Evolutionary conservation across 2,888 invertebrate species (phyloP).

Genomic region (Melanargia galathea): DNA sequence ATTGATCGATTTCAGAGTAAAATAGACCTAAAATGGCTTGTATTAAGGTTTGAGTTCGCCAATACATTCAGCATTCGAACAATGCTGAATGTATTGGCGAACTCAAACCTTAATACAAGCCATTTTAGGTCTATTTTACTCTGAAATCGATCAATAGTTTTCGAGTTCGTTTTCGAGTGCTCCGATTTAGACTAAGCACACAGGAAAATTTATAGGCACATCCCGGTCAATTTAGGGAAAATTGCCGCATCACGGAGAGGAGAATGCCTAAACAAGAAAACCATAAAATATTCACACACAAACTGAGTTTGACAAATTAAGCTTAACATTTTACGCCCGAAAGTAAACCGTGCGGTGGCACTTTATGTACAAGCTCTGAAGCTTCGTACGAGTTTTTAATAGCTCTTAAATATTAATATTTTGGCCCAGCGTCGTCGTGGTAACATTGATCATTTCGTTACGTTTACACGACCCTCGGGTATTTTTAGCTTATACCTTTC

Average conservation of each 20-base stretch:
- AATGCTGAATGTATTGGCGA: no score
- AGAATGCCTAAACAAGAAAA: constrained; percentile 17
- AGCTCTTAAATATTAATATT: constrained; percentile 38
- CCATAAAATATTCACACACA: constrained; percentile 19
- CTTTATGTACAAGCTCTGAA: constrained; percentile 23
- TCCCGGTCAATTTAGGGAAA: not conserved
- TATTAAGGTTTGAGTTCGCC: no score
- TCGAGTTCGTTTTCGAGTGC: no score
- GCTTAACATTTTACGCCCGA: constrained; percentile 15
- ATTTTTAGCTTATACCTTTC: constrained; percentile 30
- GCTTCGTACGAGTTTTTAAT: constrained; percentile 25
- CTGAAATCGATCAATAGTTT: no score
- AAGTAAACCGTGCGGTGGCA: constrained; percentile 13
- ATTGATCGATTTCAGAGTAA: no score
- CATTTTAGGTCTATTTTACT: no score
- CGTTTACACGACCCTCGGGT: constrained; percentile 22
- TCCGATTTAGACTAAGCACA: no score
- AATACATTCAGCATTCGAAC: no score
- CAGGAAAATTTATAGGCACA: not conserved
- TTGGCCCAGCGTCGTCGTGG: constrained; percentile 40
- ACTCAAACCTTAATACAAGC: no score
- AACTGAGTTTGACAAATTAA: constrained; percentile 20
- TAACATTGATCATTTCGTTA: constrained; percentile 41
- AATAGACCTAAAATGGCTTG: no score
- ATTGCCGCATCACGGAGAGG: not conserved